Evolutionary conservation across 2,888 invertebrate species (phyloP).

Genomic region (Leptinotarsa haldemani): DNA sequence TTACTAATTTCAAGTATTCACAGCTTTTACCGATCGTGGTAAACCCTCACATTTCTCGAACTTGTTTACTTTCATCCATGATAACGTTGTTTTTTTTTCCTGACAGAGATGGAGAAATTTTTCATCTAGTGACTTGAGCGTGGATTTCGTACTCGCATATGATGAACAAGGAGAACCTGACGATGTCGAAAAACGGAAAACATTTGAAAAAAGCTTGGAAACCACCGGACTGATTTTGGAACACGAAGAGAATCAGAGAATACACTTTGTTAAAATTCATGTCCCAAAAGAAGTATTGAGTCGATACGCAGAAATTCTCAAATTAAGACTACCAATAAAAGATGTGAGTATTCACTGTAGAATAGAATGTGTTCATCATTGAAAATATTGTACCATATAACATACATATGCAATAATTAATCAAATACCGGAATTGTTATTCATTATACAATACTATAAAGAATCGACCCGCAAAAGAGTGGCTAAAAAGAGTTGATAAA

Average conservation of each 20-base stretch:
- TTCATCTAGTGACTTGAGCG: constrained; percentile 67
- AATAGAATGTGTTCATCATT: not conserved
- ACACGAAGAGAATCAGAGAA: constrained; percentile 72
- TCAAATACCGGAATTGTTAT: too few species aligned
- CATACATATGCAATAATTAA: not conserved
- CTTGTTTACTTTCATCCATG: not conserved
- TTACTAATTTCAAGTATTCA: not conserved
- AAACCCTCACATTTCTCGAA: not conserved
- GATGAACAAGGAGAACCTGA: constrained; percentile 59
- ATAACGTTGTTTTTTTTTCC: not conserved
- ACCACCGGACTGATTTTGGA: constrained; percentile 74
- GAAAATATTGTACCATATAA: not conserved
- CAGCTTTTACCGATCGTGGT: not conserved
- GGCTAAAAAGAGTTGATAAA: too few species aligned
- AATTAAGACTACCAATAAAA: constrained; percentile 82
- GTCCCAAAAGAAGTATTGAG: constrained; percentile 78
- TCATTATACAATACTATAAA: too few species aligned
- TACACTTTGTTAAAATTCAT: constrained; percentile 79
- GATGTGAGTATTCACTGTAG: constrained; percentile 67
- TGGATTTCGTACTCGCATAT: constrained; percentile 76
- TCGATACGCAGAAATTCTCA: constrained; percentile 81
- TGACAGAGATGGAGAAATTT: constrained; percentile 69
- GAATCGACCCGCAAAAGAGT: too few species aligned
- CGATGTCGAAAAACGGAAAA: constrained; percentile 66
- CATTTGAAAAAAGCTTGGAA: constrained; percentile 73